Conservation (phyloP, 2,113 vertebrate species). For the Xiphophorus hellerii region DNA sequence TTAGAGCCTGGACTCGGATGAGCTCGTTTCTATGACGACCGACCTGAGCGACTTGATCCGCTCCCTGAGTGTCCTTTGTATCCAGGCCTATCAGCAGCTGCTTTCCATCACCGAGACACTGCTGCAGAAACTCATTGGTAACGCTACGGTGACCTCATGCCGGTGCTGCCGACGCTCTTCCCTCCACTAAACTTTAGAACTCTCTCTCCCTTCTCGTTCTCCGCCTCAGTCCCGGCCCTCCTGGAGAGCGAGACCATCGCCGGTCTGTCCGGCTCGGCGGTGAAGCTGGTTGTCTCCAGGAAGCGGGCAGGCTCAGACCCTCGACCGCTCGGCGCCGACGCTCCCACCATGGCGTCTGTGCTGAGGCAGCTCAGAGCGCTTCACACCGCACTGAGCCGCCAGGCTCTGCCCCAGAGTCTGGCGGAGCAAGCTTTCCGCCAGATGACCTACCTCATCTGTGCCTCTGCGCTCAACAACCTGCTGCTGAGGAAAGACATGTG, state of each 20-base stretch:
- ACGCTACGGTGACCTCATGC: not conserved
- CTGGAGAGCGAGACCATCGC: slow-evolving; percentile 83
- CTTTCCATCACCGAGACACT: slow-evolving; percentile 70
- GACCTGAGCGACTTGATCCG: slow-evolving; percentile 67
- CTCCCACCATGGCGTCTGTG: slow-evolving; percentile 70
- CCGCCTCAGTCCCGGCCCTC: slow-evolving; percentile 76
- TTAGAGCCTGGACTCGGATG: slow-evolving; percentile 44
- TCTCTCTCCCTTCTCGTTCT: not conserved
- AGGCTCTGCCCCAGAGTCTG: slow-evolving; percentile 64
- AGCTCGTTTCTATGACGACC: slow-evolving; percentile 50
- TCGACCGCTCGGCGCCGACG: slow-evolving; percentile 14
- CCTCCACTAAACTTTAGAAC: not conserved
- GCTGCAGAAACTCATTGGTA: slow-evolving; percentile 82
- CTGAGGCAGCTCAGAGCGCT: slow-evolving; percentile 78
- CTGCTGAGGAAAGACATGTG: slow-evolving; percentile 83
- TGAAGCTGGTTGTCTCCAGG: slow-evolving; percentile 46
- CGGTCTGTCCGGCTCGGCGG: slow-evolving; percentile 62
- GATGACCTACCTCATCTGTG: slow-evolving; percentile 74
- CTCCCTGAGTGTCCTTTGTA: slow-evolving; percentile 73
- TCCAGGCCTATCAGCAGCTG: slow-evolving; percentile 86
- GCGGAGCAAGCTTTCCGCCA: slow-evolving; percentile 79
- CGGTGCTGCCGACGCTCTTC: not conserved
- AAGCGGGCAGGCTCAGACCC: slow-evolving; percentile 66
- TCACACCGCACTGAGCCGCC: slow-evolving; percentile 45
- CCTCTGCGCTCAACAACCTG: slow-evolving; percentile 81